phyloP scores from a whole-genome alignment of 2,113 vertebrate genomes.

The Bungarus multicinctus region DNA sequence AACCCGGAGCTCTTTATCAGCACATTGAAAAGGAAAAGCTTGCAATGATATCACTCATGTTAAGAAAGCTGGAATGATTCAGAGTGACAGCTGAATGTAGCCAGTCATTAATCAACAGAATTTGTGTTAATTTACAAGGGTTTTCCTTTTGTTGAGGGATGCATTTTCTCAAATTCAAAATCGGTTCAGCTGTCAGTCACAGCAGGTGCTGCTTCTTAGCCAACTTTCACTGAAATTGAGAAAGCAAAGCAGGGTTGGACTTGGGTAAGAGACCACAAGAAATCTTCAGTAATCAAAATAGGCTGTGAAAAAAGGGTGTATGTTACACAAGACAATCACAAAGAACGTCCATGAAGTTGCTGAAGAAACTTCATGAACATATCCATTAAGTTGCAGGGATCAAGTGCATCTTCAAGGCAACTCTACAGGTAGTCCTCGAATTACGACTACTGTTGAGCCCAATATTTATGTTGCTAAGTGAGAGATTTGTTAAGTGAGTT shows the following conservation, averaged over 20 bases:
- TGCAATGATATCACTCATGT: background rate
- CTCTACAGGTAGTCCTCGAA: background rate
- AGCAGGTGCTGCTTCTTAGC: background rate
- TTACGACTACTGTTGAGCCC: background rate
- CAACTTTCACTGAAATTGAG: background rate
- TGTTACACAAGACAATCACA: background rate
- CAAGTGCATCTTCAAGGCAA: background rate
- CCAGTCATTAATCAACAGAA: background rate
- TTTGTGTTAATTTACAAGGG: background rate
- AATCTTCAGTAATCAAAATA: background rate
- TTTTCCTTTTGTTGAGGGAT: background rate
- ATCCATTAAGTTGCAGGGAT: background rate
- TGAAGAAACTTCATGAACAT: background rate
- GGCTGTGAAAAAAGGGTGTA: background rate
- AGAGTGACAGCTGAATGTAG: background rate
- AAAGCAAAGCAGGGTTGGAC: background rate
- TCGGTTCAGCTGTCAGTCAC: background rate
- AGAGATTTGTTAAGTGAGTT: background rate
- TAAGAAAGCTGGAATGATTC: background rate
- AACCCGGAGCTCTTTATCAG: background rate
- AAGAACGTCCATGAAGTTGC: background rate
- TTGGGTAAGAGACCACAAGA: background rate
- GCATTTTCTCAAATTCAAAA: background rate
- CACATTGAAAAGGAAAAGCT: background rate
- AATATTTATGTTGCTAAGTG: background rate